A percentile compares a stretch with the other conserved stretches of the same genome.
Evolutionary conservation across 2,888 invertebrate genomes (phyloP).

Genomic region (Ellobium chinense): DNA sequence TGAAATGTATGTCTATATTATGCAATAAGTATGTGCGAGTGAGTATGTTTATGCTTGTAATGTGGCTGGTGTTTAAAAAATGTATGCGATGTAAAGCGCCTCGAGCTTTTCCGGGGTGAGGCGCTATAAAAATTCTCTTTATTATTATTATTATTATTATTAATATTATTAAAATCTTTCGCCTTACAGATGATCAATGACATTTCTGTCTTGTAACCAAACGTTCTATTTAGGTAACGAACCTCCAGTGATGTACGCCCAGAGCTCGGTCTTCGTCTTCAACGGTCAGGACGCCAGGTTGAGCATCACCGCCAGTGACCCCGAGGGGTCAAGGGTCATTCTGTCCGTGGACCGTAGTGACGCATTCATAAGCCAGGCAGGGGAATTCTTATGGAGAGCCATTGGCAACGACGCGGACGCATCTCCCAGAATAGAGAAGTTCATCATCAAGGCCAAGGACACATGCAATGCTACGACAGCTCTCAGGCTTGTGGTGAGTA

Average conservation of each 20-base stretch:
- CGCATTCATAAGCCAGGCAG: conserved; percentile 47
- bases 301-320: conserved; percentile 47
- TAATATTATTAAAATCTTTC: too few species aligned
- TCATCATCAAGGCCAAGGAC: conserved; percentile 48
- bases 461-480: conserved; percentile 47
- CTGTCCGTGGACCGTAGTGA: conserved; percentile 45
- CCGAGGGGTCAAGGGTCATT: conserved; percentile 51
- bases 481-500: conserved; percentile 42
- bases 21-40: too few species aligned
- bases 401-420: conserved; percentile 28
- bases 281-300: conserved; percentile 48
- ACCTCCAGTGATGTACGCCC: conserved; percentile 45
- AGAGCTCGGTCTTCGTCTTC: conserved; percentile 44
- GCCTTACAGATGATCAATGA: background rate
- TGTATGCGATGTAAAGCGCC: too few species aligned
- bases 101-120: too few species aligned
- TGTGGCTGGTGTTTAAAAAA: too few species aligned
- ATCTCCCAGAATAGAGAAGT: conserved; percentile 17
- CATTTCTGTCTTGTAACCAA: background rate
- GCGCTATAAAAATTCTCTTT: too few species aligned
- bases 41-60: too few species aligned
- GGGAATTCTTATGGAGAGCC: conserved; percentile 50
- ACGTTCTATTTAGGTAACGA: conserved; percentile 46
- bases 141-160: too few species aligned
- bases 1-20: too few species aligned